These are phyloP conservation scores for Choreutis nemorana DNA, from an alignment of 2,888 invertebrate genomes.

Conservation along the genomic window DNA sequence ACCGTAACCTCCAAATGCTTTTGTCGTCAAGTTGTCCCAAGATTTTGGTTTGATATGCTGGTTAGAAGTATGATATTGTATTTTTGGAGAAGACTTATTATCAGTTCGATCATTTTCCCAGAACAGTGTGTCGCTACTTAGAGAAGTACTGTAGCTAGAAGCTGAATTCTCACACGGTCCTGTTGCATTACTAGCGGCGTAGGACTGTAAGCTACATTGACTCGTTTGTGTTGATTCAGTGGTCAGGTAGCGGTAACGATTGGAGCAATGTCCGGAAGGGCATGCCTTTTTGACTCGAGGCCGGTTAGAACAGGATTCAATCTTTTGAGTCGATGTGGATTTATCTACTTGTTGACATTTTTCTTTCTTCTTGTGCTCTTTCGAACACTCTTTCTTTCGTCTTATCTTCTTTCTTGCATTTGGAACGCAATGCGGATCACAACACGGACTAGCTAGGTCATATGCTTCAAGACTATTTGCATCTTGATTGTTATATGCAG, in stretches of 20 bases:
- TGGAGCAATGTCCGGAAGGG: constrained; percentile 40
- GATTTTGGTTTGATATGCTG: constrained; percentile 80
- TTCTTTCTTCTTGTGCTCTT: constrained; percentile 70
- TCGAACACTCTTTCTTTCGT: constrained; percentile 67
- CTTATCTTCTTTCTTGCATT: constrained; percentile 59
- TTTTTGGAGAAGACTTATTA: constrained; percentile 49
- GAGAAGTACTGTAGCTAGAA: constrained; percentile 83
- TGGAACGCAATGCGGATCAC: constrained; percentile 86
- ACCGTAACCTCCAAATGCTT: constrained; percentile 85
- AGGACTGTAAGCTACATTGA: constrained; percentile 84
- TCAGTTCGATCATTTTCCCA: constrained; percentile 73
- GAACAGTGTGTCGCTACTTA: constrained; percentile 87
- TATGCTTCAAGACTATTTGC: constrained; percentile 86
- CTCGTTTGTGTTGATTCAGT: constrained; percentile 75
- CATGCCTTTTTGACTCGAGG: constrained; percentile 50
- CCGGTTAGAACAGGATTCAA: constrained; percentile 53
- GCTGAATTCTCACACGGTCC: constrained; percentile 75
- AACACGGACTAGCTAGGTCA: constrained; percentile 86
- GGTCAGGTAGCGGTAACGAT: constrained; percentile 69
- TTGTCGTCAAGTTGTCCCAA: constrained; percentile 89
- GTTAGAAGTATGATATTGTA: constrained; percentile 53
- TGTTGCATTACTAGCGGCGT: constrained; percentile 78
- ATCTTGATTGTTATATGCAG: constrained; percentile 70
- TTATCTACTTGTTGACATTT: constrained; percentile 62
- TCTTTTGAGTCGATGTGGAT: constrained; percentile 52